Evolutionary conservation across 2,797 vertebrate genomes (phyloP).

Genomic region (Galagoides demidoff): DNA sequence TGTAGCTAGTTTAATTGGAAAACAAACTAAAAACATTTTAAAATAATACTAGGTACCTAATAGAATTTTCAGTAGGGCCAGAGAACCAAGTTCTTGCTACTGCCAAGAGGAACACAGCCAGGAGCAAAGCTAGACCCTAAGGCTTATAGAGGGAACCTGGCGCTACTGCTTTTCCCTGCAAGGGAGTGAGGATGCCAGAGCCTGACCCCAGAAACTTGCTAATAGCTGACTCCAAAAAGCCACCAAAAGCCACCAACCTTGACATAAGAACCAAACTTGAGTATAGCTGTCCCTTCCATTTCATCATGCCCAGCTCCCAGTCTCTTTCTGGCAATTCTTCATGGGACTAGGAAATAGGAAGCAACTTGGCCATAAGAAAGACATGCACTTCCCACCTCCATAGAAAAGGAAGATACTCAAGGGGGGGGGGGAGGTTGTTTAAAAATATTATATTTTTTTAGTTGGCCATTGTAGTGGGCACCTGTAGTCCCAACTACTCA

Average conservation of each 20-base stretch:
- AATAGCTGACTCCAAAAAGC: background rate
- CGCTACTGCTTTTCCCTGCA: background rate
- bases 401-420: background rate
- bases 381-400: background rate
- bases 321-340: background rate
- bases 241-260: background rate
- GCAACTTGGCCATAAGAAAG: background rate
- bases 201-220: background rate
- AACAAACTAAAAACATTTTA: background rate
- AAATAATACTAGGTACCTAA: background rate
- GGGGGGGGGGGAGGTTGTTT: accelerated
- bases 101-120: background rate
- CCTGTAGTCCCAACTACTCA: too few species aligned
- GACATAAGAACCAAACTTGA: background rate
- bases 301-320: background rate
- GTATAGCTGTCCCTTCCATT: background rate
- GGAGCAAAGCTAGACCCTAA: background rate
- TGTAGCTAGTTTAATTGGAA: background rate
- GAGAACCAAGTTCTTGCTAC: background rate
- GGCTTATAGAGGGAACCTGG: background rate
- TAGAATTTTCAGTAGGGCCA: background rate
- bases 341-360: background rate
- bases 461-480: too few species aligned
- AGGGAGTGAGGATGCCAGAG: background rate
- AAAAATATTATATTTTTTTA: background rate